These are phyloP conservation scores for Leuctra nigra DNA, from an alignment of 2,888 invertebrate species.

Conservation along the genomic window DNA sequence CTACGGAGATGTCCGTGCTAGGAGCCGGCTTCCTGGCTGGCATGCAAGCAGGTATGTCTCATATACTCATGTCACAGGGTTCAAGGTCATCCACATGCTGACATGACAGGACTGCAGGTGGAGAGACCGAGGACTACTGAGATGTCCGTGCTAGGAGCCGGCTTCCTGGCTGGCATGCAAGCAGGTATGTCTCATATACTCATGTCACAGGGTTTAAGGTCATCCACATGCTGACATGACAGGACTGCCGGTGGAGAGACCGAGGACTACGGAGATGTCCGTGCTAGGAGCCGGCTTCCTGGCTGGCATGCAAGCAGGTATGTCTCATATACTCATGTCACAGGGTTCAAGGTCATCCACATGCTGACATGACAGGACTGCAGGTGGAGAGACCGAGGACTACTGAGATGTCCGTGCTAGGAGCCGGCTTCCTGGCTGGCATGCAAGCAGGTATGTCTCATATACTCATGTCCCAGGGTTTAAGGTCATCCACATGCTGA, in stretches of 20 bases:
- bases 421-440: slow-evolving; percentile 82
- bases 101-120: slow-evolving; percentile 67
- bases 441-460: slow-evolving; percentile 62
- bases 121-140: slow-evolving; percentile 68
- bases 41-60: slow-evolving; percentile 56
- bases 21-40: slow-evolving; percentile 87
- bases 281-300: slow-evolving; percentile 80
- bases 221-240: slow-evolving; percentile 84
- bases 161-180: slow-evolving; percentile 75
- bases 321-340: too few relatives aligned
- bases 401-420: slow-evolving; percentile 77
- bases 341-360: too few relatives aligned
- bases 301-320: slow-evolving; percentile 73
- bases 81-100: too few relatives aligned
- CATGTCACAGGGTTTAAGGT: too few relatives aligned
- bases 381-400: slow-evolving; percentile 65
- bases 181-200: slow-evolving; percentile 62
- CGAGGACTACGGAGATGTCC: slow-evolving; percentile 69
- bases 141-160: slow-evolving; percentile 80
- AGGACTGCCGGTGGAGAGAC: slow-evolving; percentile 65
- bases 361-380: slow-evolving; percentile 72
- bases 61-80: neutral
- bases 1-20: slow-evolving; percentile 74
- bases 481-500: too few relatives aligned
- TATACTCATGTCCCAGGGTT: too few relatives aligned